Evolutionary conservation across 2,113 vertebrate genomes (phyloP).

Genomic region (Pedionomus torquatus): DNA sequence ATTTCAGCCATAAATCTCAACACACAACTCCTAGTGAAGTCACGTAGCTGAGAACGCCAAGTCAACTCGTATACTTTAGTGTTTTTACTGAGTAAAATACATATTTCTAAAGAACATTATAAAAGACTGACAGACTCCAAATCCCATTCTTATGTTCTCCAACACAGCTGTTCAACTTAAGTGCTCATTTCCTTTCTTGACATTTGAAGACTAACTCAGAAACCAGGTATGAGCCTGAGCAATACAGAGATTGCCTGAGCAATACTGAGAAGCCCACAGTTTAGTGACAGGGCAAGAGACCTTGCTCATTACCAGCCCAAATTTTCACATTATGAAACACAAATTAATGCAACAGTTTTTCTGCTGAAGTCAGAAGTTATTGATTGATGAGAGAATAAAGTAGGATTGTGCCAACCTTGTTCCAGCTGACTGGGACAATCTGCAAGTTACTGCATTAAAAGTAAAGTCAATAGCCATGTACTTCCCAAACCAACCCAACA

Average conservation of each 20-base stretch:
- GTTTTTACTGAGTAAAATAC: neutral
- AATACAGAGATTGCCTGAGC: neutral
- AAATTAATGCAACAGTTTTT: neutral
- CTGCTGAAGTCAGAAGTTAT: neutral
- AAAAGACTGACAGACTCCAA: conserved; percentile 13
- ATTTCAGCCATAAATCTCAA: neutral
- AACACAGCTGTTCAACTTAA: neutral
- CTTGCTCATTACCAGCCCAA: neutral
- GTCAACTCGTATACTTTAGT: neutral
- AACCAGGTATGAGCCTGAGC: neutral
- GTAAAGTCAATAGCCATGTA: neutral
- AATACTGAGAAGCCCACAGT: neutral
- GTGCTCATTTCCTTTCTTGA: neutral
- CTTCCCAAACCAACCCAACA: conserved; percentile 1
- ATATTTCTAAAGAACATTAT: neutral
- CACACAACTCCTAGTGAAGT: neutral
- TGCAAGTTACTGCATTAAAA: neutral
- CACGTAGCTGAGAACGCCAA: neutral
- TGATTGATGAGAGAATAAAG: neutral
- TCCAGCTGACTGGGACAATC: neutral
- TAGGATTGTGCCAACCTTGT: neutral
- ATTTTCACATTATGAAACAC: neutral
- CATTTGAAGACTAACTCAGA: neutral
- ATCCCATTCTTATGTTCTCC: neutral
- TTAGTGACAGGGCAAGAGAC: neutral